Evolutionary conservation across 2,113 vertebrate species (phyloP).

Genomic region (Australoheros scitulus): DNA sequence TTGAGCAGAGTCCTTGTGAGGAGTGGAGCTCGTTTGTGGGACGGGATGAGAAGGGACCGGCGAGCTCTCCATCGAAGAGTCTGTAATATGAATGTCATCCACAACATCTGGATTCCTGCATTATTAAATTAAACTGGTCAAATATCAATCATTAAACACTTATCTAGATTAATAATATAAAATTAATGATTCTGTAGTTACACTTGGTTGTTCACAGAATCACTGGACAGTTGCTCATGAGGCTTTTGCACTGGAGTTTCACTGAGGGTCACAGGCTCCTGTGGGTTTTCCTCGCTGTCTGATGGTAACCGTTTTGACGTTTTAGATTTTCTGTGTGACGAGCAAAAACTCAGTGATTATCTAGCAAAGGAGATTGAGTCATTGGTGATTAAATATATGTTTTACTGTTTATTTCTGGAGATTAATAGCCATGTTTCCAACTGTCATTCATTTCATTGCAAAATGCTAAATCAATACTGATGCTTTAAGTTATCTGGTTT

Average conservation of each 20-base stretch:
- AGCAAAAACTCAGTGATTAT: neutral
- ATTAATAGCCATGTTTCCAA: neutral
- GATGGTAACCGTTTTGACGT: slow-evolving; percentile 9
- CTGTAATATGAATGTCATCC: neutral
- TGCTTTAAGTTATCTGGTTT: neutral
- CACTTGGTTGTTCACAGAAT: neutral
- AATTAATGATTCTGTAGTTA: neutral
- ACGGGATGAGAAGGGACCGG: neutral
- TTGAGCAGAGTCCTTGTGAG: slow-evolving; percentile 15
- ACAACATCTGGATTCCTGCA: neutral
- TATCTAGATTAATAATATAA: neutral
- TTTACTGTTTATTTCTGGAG: neutral
- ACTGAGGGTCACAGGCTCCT: slow-evolving; percentile 16
- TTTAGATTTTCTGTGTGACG: neutral
- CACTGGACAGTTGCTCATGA: neutral
- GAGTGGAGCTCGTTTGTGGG: slow-evolving; percentile 58
- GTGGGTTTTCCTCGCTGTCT: slow-evolving; percentile 46
- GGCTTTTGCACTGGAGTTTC: neutral
- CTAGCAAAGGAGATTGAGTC: neutral
- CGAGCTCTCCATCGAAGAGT: slow-evolving; percentile 31
- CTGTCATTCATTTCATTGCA: neutral
- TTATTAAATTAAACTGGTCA: neutral
- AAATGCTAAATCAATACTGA: neutral
- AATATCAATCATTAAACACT: neutral
- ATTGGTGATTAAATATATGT: neutral